Conservation (phyloP, 2,888 invertebrate species). For the Neoitamus cyanurus region DNA sequence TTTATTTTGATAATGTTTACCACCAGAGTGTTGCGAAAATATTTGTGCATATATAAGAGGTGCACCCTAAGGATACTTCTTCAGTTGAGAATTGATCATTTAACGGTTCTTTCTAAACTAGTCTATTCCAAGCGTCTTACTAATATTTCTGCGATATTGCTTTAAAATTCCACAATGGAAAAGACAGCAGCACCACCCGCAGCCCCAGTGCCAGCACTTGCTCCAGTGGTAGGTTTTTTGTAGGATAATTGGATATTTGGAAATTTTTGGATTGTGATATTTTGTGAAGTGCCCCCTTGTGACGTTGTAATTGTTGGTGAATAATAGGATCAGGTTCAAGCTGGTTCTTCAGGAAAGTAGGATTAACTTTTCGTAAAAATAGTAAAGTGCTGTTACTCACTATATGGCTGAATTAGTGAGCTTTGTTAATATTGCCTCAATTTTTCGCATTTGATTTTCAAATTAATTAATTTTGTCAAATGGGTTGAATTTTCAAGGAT, state of each 20-base stretch:
- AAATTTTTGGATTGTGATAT: neutral
- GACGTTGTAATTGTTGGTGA: neutral
- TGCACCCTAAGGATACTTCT: constrained; percentile 47
- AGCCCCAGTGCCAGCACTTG: neutral
- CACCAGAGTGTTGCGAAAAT: constrained; percentile 30
- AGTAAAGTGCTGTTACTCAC: neutral
- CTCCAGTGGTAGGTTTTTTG: constrained; percentile 24
- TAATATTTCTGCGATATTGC: neutral
- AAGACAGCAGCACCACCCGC: neutral
- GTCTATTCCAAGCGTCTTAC: neutral
- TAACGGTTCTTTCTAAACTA: constrained; percentile 28
- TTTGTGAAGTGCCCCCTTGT: neutral
- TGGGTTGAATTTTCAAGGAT: neutral
- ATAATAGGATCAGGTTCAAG: neutral
- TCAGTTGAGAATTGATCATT: constrained; percentile 49
- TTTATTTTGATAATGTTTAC: constrained; percentile 41
- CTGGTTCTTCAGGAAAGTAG: neutral
- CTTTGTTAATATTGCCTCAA: neutral
- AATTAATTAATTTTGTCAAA: neutral
- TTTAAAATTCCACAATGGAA: neutral
- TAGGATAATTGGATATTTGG: neutral
- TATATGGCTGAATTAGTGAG: neutral
- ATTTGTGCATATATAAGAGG: constrained; percentile 50
- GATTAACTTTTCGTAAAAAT: neutral
- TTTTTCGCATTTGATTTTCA: neutral